These are phyloP conservation scores for Cistogaster globosa DNA, from an alignment of 2,888 invertebrate genomes.

Conservation along the genomic window DNA sequence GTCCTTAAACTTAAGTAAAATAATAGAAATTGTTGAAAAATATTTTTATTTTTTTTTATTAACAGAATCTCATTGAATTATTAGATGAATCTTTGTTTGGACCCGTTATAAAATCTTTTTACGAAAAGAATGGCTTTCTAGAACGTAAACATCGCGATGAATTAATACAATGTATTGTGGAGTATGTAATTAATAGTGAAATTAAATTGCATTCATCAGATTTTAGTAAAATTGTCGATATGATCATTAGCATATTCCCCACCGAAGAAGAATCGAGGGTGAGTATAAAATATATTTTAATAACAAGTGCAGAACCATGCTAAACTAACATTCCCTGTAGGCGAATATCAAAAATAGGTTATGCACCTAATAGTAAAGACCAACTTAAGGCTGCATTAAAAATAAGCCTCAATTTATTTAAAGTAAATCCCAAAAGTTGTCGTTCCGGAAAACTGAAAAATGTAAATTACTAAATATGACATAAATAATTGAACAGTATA, in stretches of 20 bases:
- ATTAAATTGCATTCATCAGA: constrained; percentile 68
- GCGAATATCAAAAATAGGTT: too few relatives aligned
- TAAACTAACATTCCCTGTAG: too few relatives aligned
- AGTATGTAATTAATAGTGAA: constrained; percentile 67
- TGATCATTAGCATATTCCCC: constrained; percentile 70
- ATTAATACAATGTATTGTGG: constrained; percentile 67
- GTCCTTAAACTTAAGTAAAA: neutral
- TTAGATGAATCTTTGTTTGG: constrained; percentile 66
- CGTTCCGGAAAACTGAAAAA: too few relatives aligned
- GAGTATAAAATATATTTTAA: constrained; percentile 1
- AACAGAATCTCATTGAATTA: constrained; percentile 62
- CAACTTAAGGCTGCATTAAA: too few relatives aligned
- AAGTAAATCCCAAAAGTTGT: too few relatives aligned
- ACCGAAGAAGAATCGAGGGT: constrained; percentile 71
- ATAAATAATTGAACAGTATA: too few relatives aligned
- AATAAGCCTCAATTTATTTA: too few relatives aligned
- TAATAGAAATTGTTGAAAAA: neutral
- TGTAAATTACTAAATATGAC: too few relatives aligned
- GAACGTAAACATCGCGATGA: constrained; percentile 72
- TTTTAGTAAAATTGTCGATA: constrained; percentile 67
- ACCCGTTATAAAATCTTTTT: constrained; percentile 63
- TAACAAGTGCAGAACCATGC: too few relatives aligned
- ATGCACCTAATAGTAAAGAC: too few relatives aligned
- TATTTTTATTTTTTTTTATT: neutral
- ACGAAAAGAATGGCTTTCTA: constrained; percentile 68